A percentile compares a stretch with the other conserved stretches of the same genome.
These are phyloP conservation scores for Leucoptera coffeella DNA, from an alignment of 2,888 invertebrate genomes.

Conservation along the genomic window DNA sequence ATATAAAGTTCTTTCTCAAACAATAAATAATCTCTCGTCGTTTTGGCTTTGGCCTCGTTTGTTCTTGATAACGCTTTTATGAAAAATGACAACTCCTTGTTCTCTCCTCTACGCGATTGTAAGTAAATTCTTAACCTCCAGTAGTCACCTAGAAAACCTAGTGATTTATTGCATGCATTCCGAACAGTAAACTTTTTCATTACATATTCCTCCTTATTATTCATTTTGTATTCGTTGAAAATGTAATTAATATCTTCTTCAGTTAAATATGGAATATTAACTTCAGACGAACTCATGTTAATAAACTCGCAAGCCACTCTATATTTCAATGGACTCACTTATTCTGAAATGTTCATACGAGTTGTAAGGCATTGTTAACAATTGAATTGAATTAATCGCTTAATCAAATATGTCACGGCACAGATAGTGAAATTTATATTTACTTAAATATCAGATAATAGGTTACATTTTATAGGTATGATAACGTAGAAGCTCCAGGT, in stretches of 20 bases:
- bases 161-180: constrained; percentile 31
- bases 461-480: no score
- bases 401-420: no score
- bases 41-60: constrained; percentile 28
- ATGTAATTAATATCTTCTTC: constrained; percentile 27
- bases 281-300: no score
- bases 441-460: no score
- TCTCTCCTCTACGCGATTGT: constrained; percentile 10
- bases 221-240: not conserved
- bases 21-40: constrained; percentile 24
- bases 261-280: no score
- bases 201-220: not conserved
- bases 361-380: no score
- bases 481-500: no score
- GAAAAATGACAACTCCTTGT: constrained; percentile 20
- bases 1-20: constrained; percentile 27
- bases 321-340: no score
- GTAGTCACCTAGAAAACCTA: constrained; percentile 37
- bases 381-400: no score
- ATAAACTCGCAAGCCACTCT: no score
- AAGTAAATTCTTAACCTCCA: constrained; percentile 23
- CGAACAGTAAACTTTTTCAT: constrained; percentile 13
- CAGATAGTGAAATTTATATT: no score
- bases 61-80: constrained; percentile 25
- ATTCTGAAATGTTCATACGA: no score